Percentiles rank a stretch among this genome's conserved stretches.
Evolutionary conservation across 1,140 invertebrate genomes (phyloP).

Genomic region (Drosophila mayri): DNA sequence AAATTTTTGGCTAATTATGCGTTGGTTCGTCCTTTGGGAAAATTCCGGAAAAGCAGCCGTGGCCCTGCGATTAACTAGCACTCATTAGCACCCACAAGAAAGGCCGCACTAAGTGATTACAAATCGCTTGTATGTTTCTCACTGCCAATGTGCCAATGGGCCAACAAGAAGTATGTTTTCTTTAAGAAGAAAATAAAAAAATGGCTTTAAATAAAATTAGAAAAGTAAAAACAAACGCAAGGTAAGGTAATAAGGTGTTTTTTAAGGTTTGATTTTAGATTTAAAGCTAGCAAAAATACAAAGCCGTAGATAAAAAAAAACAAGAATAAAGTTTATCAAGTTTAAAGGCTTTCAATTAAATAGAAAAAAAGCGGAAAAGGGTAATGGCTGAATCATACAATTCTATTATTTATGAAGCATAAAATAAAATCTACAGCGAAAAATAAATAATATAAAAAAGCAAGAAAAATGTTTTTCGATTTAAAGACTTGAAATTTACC

Average conservation of each 20-base stretch:
- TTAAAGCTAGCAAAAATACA: not conserved
- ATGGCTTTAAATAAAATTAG: no score
- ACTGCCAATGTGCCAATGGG: not conserved
- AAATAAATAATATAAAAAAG: not conserved
- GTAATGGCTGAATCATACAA: not conserved
- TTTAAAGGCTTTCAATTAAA: not conserved
- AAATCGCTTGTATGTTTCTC: slow-evolving; percentile 7
- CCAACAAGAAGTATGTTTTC: not conserved
- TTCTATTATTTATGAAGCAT: not conserved
- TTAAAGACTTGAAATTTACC: not conserved
- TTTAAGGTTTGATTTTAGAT: not conserved
- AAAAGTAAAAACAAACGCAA: not conserved
- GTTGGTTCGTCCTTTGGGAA: not conserved
- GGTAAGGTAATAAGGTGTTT: not conserved
- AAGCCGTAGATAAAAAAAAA: not conserved
- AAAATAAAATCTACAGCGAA: not conserved
- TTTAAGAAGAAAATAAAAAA: no score
- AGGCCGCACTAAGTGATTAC: slow-evolving; percentile 33
- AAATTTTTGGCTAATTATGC: slow-evolving; percentile 50
- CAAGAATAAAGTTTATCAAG: not conserved
- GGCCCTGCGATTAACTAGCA: slow-evolving; percentile 37
- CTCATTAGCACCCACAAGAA: slow-evolving; percentile 38
- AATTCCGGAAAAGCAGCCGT: not conserved
- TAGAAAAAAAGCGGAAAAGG: no score
- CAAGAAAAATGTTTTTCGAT: no score